These are phyloP conservation scores for Electrona antarctica DNA, from an alignment of 2,113 vertebrate species.

Conservation along the genomic window DNA sequence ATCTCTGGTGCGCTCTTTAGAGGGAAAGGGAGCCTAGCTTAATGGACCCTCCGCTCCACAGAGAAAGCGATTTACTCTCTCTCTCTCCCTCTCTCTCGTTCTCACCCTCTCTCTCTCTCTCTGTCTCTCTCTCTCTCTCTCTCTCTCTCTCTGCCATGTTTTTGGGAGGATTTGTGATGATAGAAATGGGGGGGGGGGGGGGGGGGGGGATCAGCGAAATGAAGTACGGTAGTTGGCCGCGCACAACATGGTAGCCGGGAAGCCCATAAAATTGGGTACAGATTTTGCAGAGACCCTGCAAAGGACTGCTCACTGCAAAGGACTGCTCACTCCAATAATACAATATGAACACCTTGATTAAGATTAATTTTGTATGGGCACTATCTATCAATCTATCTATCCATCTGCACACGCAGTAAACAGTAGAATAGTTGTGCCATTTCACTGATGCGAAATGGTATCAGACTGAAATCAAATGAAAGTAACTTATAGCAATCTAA, in stretches of 20 bases:
- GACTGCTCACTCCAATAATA: constrained; percentile 10
- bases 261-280: constrained; percentile 21
- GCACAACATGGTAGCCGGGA: constrained; percentile 28
- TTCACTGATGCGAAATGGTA: too few relatives aligned
- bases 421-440: too few relatives aligned
- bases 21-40: constrained; percentile 52
- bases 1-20: constrained; percentile 60
- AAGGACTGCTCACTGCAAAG: background rate
- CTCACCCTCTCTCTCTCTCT: constrained; percentile 63
- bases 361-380: background rate
- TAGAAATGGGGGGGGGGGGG: constrained; percentile 27
- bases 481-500: too few relatives aligned
- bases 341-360: background rate
- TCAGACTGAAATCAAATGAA: too few relatives aligned
- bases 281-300: background rate
- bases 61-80: constrained; percentile 46
- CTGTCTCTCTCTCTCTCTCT: constrained; percentile 15
- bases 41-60: constrained; percentile 63
- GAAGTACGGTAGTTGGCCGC: constrained; percentile 26
- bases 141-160: constrained; percentile 55
- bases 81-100: constrained; percentile 26
- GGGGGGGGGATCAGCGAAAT: constrained; percentile 46
- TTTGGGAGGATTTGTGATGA: constrained; percentile 59
- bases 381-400: too few relatives aligned
- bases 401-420: too few relatives aligned